Base-by-base conservation (phyloP, 2,113 vertebrate species). In the Recurvirostra avosetta region DNA sequence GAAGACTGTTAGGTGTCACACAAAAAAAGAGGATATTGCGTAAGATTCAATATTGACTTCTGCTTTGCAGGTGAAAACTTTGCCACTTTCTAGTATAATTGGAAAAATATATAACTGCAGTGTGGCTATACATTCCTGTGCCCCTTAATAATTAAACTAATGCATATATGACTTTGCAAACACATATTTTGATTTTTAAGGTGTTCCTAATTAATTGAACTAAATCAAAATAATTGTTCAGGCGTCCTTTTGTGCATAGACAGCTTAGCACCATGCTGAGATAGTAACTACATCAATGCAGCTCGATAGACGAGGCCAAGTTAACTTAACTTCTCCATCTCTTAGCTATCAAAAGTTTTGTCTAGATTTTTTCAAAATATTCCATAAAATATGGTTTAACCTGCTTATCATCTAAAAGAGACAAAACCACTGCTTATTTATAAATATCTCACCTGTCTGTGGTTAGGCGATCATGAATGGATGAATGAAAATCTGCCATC, bases 281-380 rank as follows among this genome's bases (percentile, higher is more conserved):
- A 38, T 0, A 29, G 38, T 26, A 22, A 59, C 50, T 6, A 18
- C 71, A 21, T 7, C 56, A 58, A 4, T 1, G 1, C 7, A 30
- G 7, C 47, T 29, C 76, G 11, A 5, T 4, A 62, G 49, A 27
- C 9, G 41, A 53, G 55, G 61, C 21, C 18, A 6, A 29, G 61
- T 10, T 25, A 59, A 38, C 40, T 10, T 25, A 59, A 38, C 40
- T 43, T 40, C 53, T 61, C 21, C 4, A 1, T 34, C 72, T 83
- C 41, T 19, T 29, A 14, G 23, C 65, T 50, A 7, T 21, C 47
- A 14, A 4, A 32, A 53, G 19, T 20, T 67, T 50, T 67, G 27
- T 43, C 23, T 40, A 26, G 41, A 29, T 32, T 68, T 36, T 25
- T 34, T 13, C 20, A 34, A 79, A 40, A 15, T 5, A 13, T 36